phyloP scores from a whole-genome alignment of 2,888 invertebrate genomes.

The Rambutsinella grinnellia region DNA sequence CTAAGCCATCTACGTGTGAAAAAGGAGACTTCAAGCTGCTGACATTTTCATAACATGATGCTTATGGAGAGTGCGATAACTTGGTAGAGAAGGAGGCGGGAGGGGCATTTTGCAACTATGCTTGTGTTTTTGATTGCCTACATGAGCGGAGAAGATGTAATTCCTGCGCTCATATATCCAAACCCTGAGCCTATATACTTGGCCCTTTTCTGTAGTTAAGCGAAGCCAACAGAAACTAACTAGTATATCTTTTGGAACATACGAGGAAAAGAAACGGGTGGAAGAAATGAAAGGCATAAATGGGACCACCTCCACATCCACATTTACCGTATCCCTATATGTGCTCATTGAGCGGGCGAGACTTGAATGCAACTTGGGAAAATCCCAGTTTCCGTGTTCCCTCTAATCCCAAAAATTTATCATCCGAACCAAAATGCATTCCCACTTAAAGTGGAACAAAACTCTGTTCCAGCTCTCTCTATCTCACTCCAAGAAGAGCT shows the following conservation, averaged over 20 bases:
- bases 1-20: no score
- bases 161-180: not conserved
- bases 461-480: not conserved
- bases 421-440: conserved; percentile 33
- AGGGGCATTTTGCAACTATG: conserved; percentile 13
- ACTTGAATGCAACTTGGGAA: conserved; percentile 50
- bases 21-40: no score
- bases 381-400: conserved; percentile 52
- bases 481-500: no score
- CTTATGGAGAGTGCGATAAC: no score
- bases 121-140: conserved; percentile 35
- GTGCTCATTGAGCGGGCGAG: not conserved
- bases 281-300: not conserved
- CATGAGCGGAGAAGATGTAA: not conserved
- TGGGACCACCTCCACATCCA: not conserved
- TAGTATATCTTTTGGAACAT: not conserved
- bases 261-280: not conserved
- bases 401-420: conserved; percentile 50
- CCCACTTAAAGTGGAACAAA: not conserved
- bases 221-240: not conserved
- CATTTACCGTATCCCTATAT: not conserved
- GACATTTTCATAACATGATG: no score
- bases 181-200: not conserved
- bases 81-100: no score
- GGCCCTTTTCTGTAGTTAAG: not conserved